Evolutionary conservation across 1,140 invertebrate genomes (phyloP).

Genomic region (Drosophila nannoptera): DNA sequence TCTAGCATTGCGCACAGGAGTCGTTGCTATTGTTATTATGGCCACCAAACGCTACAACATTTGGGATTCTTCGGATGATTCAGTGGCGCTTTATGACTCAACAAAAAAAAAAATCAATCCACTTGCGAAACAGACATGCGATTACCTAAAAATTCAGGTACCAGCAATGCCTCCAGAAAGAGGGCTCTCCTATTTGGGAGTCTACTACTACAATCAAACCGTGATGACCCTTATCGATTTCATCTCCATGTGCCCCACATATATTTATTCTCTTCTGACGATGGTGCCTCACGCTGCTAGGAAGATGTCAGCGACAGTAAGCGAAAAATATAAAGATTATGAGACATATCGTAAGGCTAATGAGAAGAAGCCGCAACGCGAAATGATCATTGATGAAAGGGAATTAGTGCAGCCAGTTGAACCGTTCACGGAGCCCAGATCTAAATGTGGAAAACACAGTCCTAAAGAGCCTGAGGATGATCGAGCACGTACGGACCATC

Average conservation of each 20-base stretch:
- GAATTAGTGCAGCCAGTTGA: conserved; percentile 30
- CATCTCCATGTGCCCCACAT: conserved; percentile 28
- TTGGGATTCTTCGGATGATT: conserved; percentile 46
- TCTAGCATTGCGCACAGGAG: conserved; percentile 44
- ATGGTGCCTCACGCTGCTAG: conserved; percentile 20
- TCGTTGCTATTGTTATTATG: conserved; percentile 47
- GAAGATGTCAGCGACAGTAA: conserved; percentile 3
- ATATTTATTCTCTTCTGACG: conserved; percentile 13
- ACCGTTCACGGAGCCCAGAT: conserved; percentile 7
- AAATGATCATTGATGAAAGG: conserved; percentile 45
- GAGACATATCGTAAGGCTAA: background rate
- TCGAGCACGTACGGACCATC: no score
- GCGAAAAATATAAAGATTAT: conserved; percentile 8
- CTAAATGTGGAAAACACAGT: background rate
- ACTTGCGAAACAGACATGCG: conserved; percentile 24
- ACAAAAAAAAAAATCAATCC: conserved; percentile 17
- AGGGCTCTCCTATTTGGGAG: conserved; percentile 38
- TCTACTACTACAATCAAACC: conserved; percentile 54
- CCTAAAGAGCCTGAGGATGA: conserved; percentile 8
- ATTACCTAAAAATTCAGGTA: conserved; percentile 39
- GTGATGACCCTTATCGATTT: conserved; percentile 42
- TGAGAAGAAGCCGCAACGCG: conserved; percentile 8
- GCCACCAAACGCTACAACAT: conserved; percentile 39
- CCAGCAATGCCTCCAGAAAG: conserved; percentile 50
- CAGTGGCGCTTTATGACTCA: conserved; percentile 36